Conservation (phyloP, 2,797 vertebrate species). For the Smutsia gigantea region DNA sequence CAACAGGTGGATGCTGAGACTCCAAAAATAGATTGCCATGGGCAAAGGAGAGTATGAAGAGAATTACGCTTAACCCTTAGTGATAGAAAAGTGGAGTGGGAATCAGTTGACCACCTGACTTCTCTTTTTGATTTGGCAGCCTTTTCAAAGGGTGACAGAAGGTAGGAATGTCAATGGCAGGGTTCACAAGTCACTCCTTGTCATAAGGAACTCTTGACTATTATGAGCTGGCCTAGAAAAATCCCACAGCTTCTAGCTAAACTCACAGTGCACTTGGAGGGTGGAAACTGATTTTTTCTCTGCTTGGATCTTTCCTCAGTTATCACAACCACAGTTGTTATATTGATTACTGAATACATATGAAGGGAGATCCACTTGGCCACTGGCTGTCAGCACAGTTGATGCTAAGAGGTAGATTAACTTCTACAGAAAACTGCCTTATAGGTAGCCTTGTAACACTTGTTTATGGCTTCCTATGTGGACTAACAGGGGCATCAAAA, state of each 20-base stretch:
- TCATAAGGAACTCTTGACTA: constrained; percentile 26
- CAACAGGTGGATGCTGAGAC: background rate
- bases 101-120: constrained; percentile 34
- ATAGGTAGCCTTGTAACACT: background rate
- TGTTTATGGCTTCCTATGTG: background rate
- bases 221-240: constrained; percentile 45
- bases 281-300: background rate
- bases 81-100: background rate
- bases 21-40: background rate
- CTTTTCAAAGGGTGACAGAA: background rate
- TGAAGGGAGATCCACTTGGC: background rate
- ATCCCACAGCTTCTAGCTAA: constrained; percentile 17
- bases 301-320: constrained; percentile 22
- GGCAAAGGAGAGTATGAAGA: background rate
- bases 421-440: background rate
- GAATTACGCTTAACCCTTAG: background rate
- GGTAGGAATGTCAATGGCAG: background rate
- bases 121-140: background rate
- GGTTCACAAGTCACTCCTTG: background rate
- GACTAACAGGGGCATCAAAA: background rate
- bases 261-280: constrained; percentile 18
- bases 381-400: background rate
- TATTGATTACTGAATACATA: background rate
- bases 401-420: background rate
- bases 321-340: background rate